Percentiles rank a stretch among this genome's conserved stretches.
phyloP scores from a whole-genome alignment of 2,113 vertebrate species.

The Rhegmatorhina hoffmannsi region DNA sequence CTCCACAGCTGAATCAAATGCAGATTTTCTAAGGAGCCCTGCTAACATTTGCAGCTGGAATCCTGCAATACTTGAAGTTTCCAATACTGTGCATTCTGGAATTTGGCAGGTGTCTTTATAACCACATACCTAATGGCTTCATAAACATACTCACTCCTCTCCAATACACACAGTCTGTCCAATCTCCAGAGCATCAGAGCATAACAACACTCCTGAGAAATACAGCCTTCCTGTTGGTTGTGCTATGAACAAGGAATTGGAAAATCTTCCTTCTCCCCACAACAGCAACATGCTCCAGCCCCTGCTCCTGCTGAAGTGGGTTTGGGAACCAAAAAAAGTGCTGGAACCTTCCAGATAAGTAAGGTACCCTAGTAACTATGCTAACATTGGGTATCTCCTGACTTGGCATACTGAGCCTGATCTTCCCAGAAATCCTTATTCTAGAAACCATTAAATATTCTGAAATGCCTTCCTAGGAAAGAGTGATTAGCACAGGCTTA shows the following conservation, averaged over 20 bases:
- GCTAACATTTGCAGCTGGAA: slow-evolving; percentile 13
- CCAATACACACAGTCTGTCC: not conserved
- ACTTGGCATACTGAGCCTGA: not conserved
- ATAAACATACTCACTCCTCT: not conserved
- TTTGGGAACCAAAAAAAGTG: not conserved
- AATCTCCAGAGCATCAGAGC: not conserved
- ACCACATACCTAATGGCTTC: not conserved
- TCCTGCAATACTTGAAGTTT: not conserved
- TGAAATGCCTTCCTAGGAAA: slow-evolving; percentile 16
- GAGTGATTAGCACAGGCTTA: slow-evolving; percentile 29
- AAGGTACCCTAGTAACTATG: not conserved
- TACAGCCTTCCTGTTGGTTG: not conserved
- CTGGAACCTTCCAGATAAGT: not conserved
- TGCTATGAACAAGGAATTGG: not conserved
- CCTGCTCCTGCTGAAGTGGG: not conserved
- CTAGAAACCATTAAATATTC: slow-evolving; percentile 34
- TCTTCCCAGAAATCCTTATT: slow-evolving; percentile 27
- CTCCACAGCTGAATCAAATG: slow-evolving; percentile 11
- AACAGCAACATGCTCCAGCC: not conserved
- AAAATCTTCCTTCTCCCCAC: not conserved
- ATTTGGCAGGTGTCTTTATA: slow-evolving; percentile 14
- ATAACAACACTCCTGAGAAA: not conserved
- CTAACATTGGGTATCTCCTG: not conserved
- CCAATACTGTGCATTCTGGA: not conserved
- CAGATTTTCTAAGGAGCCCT: slow-evolving; percentile 22